phyloP scores from a whole-genome alignment of 2,888 invertebrate species.

The Eupeodes luniger region DNA sequence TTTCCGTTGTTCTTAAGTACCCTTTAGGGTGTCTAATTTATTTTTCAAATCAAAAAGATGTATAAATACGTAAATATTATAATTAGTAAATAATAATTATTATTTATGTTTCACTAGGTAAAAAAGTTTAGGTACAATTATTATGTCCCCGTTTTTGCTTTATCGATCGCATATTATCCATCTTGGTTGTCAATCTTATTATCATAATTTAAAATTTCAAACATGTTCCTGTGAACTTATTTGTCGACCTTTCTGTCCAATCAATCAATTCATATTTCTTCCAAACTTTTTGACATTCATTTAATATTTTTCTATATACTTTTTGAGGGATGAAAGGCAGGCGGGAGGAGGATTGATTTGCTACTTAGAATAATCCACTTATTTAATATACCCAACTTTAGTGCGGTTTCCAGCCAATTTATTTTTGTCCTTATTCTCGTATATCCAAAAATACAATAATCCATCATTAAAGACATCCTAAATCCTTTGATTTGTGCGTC shows the following conservation, averaged over 20 bases:
- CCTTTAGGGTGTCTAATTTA: no score
- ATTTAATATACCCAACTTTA: not conserved
- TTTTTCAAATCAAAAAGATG: no score
- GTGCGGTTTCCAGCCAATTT: not conserved
- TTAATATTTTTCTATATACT: not conserved
- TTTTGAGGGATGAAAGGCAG: not conserved
- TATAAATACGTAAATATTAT: no score
- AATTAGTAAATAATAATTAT: no score
- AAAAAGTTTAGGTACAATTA: no score
- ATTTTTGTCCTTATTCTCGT: not conserved
- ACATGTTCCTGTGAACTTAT: no score
- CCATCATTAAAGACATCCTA: conserved; percentile 6
- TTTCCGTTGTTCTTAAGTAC: no score
- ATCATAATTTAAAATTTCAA: no score
- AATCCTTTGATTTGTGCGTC: not conserved
- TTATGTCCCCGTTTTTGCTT: no score
- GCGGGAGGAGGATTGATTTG: not conserved
- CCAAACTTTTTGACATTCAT: not conserved
- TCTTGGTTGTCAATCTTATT: no score
- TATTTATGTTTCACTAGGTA: no score
- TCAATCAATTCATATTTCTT: conserved; percentile 4
- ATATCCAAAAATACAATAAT: not conserved
- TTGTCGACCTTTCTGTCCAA: not conserved
- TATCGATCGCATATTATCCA: no score
- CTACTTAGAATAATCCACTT: conserved; percentile 11